phyloP scores from a whole-genome alignment of 2,797 vertebrate genomes.

The Gila robusta region DNA sequence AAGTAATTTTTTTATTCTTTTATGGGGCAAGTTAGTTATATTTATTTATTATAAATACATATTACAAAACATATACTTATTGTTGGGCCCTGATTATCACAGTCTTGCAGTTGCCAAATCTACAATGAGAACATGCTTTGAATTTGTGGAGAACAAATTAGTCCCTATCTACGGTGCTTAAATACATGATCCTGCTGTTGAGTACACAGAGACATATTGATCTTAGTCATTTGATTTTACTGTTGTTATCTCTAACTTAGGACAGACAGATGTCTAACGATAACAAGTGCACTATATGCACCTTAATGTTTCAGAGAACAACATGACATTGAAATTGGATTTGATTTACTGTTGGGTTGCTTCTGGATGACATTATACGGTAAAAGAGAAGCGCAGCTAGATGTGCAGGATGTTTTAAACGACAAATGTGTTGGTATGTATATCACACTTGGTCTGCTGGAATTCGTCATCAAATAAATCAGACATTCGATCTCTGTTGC shows the following conservation, averaged over 20 bases:
- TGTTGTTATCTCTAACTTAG: constrained; percentile 7
- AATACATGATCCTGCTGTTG: not conserved
- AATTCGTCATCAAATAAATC: constrained; percentile 20
- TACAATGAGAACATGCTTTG: not conserved
- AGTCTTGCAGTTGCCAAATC: constrained; percentile 7
- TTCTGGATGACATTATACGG: not conserved
- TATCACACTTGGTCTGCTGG: constrained; percentile 28
- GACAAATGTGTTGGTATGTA: constrained; percentile 24
- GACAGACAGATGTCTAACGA: not conserved
- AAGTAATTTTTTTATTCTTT: not conserved
- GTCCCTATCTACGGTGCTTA: not conserved
- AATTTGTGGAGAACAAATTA: constrained; percentile 1
- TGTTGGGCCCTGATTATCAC: not conserved
- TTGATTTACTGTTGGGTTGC: constrained; percentile 23
- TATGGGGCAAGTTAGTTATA: not conserved
- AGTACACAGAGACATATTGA: constrained; percentile 4
- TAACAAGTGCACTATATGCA: constrained; percentile 21
- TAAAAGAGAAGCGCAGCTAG: constrained; percentile 21
- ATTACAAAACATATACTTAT: not conserved
- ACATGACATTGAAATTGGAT: constrained; percentile 10
- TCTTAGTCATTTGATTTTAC: constrained; percentile 21
- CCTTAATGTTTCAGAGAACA: not conserved
- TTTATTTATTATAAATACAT: not conserved
- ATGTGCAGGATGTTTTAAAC: constrained; percentile 14
- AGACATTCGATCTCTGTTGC: constrained; percentile 15